These are phyloP conservation scores for Centropristis striata DNA, from an alignment of 2,113 vertebrate genomes.

Conservation along the genomic window DNA sequence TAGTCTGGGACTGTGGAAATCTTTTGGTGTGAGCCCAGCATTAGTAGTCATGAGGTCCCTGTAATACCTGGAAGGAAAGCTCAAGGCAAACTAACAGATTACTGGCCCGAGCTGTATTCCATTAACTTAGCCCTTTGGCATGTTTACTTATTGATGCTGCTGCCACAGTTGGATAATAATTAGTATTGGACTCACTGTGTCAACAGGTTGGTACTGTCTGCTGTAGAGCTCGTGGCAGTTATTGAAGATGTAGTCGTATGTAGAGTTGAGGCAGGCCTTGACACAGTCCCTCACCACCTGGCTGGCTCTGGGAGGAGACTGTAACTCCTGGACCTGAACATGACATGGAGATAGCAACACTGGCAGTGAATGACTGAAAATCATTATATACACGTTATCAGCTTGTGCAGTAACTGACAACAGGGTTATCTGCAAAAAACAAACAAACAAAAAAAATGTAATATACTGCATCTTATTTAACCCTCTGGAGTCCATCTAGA, in stretches of 20 bases:
- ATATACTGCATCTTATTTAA: background rate
- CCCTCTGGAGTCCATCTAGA: no score
- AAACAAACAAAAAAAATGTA: background rate
- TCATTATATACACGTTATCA: background rate
- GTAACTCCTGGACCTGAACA: conserved; percentile 95
- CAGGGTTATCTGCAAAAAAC: background rate
- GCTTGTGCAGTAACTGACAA: background rate
- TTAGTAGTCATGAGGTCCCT: no score
- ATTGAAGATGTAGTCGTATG: conserved; percentile 98
- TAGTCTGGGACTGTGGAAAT: no score
- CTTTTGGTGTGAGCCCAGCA: no score
- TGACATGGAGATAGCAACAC: conserved; percentile 17
- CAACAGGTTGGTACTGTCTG: conserved; percentile 92
- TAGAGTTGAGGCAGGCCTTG: conserved; percentile 98
- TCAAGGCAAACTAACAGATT: no score
- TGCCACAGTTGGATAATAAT: background rate
- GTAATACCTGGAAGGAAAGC: no score
- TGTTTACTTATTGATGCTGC: background rate
- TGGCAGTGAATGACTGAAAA: background rate
- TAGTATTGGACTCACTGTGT: conserved; percentile 84
- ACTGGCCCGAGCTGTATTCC: no score
- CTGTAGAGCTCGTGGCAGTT: conserved; percentile 97
- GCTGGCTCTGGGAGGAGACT: conserved; percentile 97
- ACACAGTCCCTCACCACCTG: conserved; percentile 98
- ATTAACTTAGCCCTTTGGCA: background rate